Evolutionary conservation across 2,113 vertebrate species (phyloP), one percentile per base, ranked within the genome.

Genomic region (Pangasianodon gigas): DNA sequence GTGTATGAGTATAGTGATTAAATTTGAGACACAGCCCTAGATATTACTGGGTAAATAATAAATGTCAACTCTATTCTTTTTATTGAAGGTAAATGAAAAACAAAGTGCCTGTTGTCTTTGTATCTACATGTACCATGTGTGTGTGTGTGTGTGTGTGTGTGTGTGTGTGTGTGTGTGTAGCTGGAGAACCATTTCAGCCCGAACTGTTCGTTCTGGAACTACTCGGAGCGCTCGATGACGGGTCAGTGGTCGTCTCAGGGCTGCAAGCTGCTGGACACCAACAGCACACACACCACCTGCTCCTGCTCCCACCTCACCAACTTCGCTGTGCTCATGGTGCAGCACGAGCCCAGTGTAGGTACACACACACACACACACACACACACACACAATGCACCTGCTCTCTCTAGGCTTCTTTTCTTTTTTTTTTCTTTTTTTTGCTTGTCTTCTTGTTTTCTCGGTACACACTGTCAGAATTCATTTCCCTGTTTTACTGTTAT

Each of bases 141-240:
- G 62, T 24, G 41, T 71, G 26, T 51, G 82, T 87, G 62, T 87
- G 41, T 83, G 0, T 86, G 37, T 90, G 2, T 93, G 79, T 19
- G 75, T 29, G 44, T 77, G 32, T 51, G 79, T 86, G 75, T 88
- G 56, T 80, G 0, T 87, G 48, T 88, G 1, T 93, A 98, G 98
- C 93, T 96, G 90, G 97, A 98, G 91, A 97, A 98, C 94, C 97
- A 97, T 87, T 97, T 97, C 95, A 98, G 96, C 37, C 97, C 97
- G n/a, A 99, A 98, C 94, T 99, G 98, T 92, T 98, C 98, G 3
- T 99, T 99, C 96, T 99, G 98, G 98, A 98, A 98, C 95, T 99
- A 99, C 95, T 98, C 97, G 0, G 97, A 98, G 93, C 96, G 97
- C 19, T 97, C 97, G 85, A 99, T 99, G 98, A 96, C 96, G 80